Conservation (phyloP, 2,797 vertebrate species). For the Allobates femoralis region DNA sequence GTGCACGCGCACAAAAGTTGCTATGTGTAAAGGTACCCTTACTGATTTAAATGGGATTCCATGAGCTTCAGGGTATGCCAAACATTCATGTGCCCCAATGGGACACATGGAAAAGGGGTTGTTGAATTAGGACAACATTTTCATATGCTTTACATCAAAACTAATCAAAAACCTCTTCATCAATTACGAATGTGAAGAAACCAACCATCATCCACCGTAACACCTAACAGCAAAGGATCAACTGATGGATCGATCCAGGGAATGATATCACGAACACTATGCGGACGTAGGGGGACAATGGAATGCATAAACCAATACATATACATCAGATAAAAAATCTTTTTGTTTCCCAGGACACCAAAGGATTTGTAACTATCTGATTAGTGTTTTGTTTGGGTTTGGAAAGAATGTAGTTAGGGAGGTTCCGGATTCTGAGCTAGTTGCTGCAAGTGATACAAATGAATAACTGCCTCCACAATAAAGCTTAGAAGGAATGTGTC, state of each 20-base stretch:
- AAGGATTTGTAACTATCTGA: constrained; percentile 70
- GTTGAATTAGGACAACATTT: too few relatives aligned
- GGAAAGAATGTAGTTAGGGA: constrained; percentile 67
- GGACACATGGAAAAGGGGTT: neutral
- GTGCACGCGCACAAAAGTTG: too few relatives aligned
- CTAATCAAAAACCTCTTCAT: neutral
- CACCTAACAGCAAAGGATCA: neutral
- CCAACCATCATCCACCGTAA: neutral
- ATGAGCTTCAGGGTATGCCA: too few relatives aligned
- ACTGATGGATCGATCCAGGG: neutral
- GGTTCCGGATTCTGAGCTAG: constrained; percentile 64
- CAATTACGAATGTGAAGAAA: neutral
- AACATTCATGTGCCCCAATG: neutral
- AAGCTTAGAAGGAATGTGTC: constrained; percentile 54
- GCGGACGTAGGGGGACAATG: constrained; percentile 16
- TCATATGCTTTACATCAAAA: neutral
- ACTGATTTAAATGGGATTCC: neutral
- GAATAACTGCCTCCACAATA: constrained; percentile 41
- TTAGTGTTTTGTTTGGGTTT: constrained; percentile 69
- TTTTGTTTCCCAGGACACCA: constrained; percentile 61
- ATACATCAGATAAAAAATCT: constrained; percentile 6
- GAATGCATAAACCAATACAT: constrained; percentile 24
- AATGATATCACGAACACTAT: neutral
- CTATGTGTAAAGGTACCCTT: too few relatives aligned
- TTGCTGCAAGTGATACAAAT: constrained; percentile 70